Conservation (phyloP, 2,888 invertebrate species). For the Cerceris rybyensis region DNA sequence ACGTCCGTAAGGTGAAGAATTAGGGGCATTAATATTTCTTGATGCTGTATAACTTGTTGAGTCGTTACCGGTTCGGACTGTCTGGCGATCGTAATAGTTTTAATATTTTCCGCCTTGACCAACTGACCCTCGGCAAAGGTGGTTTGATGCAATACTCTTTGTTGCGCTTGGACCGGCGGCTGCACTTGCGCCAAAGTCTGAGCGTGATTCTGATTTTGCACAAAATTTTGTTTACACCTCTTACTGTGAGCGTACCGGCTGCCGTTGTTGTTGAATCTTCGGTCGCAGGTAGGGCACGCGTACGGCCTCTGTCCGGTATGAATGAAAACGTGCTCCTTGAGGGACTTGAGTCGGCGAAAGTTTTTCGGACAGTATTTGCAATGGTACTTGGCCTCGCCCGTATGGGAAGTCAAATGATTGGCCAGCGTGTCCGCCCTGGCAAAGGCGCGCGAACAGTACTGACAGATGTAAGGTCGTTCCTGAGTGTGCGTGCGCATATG, state of each 20-base stretch:
- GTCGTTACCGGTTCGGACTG: constrained; percentile 68
- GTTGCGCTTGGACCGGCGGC: constrained; percentile 34
- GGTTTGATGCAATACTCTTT: constrained; percentile 53
- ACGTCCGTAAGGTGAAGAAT: constrained; percentile 79
- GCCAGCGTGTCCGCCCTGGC: constrained; percentile 79
- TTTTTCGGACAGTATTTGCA: constrained; percentile 80
- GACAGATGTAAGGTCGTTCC: constrained; percentile 80
- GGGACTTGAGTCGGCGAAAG: constrained; percentile 77
- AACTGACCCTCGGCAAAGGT: constrained; percentile 63
- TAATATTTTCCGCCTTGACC: constrained; percentile 77
- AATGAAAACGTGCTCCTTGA: constrained; percentile 80
- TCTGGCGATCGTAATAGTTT: constrained; percentile 78
- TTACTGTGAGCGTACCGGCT: constrained; percentile 80
- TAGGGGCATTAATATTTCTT: constrained; percentile 79
- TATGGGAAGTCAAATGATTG: constrained; percentile 80
- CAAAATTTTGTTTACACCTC: constrained; percentile 77
- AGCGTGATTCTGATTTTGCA: constrained; percentile 72
- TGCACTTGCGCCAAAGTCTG: constrained; percentile 64
- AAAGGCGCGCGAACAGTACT: constrained; percentile 79
- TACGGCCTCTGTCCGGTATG: constrained; percentile 81
- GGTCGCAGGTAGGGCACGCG: constrained; percentile 79
- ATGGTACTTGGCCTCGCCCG: constrained; percentile 80
- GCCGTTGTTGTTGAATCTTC: constrained; percentile 80
- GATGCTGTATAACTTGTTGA: constrained; percentile 77
- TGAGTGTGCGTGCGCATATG: constrained; percentile 81